Base-by-base conservation (phyloP, 2,797 vertebrate genomes). In the Clarias fuscus region DNA sequence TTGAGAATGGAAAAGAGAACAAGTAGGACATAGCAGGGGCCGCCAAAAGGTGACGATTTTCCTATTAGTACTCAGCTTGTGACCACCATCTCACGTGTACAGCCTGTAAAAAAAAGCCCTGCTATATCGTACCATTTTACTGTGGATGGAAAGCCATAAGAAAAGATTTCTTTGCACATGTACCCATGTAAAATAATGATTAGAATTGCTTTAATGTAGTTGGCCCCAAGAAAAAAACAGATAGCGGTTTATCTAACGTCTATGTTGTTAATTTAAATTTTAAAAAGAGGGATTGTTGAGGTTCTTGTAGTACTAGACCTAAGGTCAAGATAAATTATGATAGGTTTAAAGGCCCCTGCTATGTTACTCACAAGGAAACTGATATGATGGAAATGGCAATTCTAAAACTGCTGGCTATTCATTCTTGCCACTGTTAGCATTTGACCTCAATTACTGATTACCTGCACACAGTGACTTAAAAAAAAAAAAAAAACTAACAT, bases 241-340 rank as follows among this genome's bases (percentile, higher is more conserved):
- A 30, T 13, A 22, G 10, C 37, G 58, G 62, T 14, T 79, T 43
- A 79, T 7, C 11, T 43, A 40, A 80, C 22, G 1, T 48, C 62
- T n/a, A 0, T 53, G 27, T 61, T 81, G 18, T 56, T 64, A 3
- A 75, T 86, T 86, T n/a, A n/a, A 64, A 78, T 85, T 80, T n/a
- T 37, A 40, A 85, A 77, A 71, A 20, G 0, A 48, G 13, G 56
- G 67, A 64, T 71, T 81, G 56, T 37, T 85, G 37, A 58, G 37
- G 2, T 6, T 61, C 59, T 56, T 85, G 30, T 67, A 27, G 18
- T 18, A 56, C 11, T n/a, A 30, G 58, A 53, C 56, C 78, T n/a
- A 37, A 65, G 58, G 59, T 62, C 15, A 82, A 24, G 18, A 62
- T 72, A 72, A 80, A 72, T 79, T 17, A 48, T 53, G 58, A 27